phyloP scores from a whole-genome alignment of 2,797 vertebrate genomes.

The Octomys mimax region DNA sequence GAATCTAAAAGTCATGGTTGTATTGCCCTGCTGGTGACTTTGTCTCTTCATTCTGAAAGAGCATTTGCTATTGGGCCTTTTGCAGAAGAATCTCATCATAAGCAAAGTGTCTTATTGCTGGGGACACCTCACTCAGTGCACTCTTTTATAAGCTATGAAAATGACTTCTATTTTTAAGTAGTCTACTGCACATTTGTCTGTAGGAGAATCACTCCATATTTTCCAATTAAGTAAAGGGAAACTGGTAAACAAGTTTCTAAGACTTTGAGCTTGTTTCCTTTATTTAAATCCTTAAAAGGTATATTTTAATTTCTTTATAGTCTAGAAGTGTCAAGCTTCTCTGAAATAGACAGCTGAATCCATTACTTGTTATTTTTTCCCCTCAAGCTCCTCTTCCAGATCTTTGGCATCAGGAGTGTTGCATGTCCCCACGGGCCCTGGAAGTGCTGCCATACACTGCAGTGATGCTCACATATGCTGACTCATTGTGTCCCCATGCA shows the following conservation, averaged over 20 bases:
- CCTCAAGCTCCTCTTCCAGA: neutral
- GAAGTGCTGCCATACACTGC: neutral
- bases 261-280: neutral
- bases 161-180: neutral
- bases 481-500: neutral
- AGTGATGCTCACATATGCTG: neutral
- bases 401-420: neutral
- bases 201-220: neutral
- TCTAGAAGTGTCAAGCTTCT: neutral
- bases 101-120: too few species aligned
- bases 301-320: neutral
- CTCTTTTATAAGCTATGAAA: neutral
- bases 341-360: neutral
- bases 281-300: neutral
- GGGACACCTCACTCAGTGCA: neutral
- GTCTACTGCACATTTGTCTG: neutral
- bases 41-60: neutral
- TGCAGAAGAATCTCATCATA: neutral
- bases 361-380: neutral
- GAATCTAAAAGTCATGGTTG: neutral
- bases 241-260: neutral
- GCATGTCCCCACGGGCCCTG: neutral
- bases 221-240: slow-evolving; percentile 27
- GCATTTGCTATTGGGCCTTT: neutral
- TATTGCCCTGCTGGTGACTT: neutral